Evolutionary conservation across 2,797 vertebrate species (phyloP).

Genomic region (Heterohyrax brucei): DNA sequence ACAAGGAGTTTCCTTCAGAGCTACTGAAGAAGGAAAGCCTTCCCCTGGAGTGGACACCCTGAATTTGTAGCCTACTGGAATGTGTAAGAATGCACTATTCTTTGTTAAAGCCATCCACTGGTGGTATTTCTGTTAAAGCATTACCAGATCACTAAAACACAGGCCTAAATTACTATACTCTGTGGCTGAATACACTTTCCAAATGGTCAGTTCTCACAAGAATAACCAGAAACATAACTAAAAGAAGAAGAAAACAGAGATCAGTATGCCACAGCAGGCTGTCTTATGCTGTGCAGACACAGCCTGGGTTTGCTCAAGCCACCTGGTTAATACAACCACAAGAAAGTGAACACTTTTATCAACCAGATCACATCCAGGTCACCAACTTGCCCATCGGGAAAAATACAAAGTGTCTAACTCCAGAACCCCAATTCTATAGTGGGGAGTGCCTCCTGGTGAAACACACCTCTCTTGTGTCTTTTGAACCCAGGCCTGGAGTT

Average conservation of each 20-base stretch:
- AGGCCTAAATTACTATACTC: background rate
- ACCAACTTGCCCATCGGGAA: background rate
- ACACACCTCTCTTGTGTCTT: background rate
- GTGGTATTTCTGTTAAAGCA: no score
- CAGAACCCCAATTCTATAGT: no score
- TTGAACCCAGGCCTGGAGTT: background rate
- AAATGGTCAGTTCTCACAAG: background rate
- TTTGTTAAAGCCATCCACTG: no score
- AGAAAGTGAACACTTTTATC: background rate
- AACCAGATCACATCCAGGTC: background rate
- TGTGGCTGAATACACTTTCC: background rate
- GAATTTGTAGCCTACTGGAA: no score
- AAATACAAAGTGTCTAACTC: background rate
- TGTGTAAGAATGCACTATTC: no score
- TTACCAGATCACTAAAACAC: no score
- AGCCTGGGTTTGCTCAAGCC: background rate
- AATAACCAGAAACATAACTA: background rate
- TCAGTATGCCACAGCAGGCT: background rate
- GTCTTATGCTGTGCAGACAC: background rate
- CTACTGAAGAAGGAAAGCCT: no score
- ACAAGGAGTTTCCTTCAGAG: no score
- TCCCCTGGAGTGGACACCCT: no score
- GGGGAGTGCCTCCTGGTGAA: background rate
- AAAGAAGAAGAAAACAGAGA: background rate
- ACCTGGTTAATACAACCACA: background rate